Conservation (phyloP, 2,888 invertebrate species). For the Lithosia quadra region DNA sequence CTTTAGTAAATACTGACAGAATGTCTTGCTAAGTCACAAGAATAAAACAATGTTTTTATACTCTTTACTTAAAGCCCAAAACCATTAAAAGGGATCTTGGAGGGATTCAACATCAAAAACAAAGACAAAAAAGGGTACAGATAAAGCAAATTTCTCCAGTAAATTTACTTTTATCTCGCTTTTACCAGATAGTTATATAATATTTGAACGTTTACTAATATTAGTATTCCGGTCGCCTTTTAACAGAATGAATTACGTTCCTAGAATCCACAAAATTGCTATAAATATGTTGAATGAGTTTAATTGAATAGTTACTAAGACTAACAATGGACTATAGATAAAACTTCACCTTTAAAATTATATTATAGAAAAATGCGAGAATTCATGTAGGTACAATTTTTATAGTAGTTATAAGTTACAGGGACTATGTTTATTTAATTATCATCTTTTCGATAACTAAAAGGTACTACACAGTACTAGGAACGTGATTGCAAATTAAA, state of each 20-base stretch:
- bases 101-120: conserved; percentile 55
- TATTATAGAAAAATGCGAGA: too few relatives aligned
- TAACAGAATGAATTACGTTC: conserved; percentile 29
- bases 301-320: background rate
- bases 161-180: conserved; percentile 50
- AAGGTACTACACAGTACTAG: too few relatives aligned
- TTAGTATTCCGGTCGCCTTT: conserved; percentile 46
- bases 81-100: conserved; percentile 57
- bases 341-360: too few relatives aligned
- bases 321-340: background rate
- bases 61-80: conserved; percentile 52
- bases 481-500: too few relatives aligned
- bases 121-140: conserved; percentile 53
- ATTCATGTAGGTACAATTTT: too few relatives aligned
- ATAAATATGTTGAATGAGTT: conserved; percentile 8
- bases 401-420: too few relatives aligned
- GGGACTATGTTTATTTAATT: too few relatives aligned
- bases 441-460: too few relatives aligned
- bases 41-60: conserved; percentile 49
- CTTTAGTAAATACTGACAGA: conserved; percentile 13
- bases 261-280: conserved; percentile 4
- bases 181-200: conserved; percentile 37
- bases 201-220: conserved; percentile 27
- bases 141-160: conserved; percentile 54
- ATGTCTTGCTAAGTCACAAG: conserved; percentile 34